Base-by-base conservation (phyloP, 2,113 vertebrate genomes). In the Pterophyllum scalare region DNA sequence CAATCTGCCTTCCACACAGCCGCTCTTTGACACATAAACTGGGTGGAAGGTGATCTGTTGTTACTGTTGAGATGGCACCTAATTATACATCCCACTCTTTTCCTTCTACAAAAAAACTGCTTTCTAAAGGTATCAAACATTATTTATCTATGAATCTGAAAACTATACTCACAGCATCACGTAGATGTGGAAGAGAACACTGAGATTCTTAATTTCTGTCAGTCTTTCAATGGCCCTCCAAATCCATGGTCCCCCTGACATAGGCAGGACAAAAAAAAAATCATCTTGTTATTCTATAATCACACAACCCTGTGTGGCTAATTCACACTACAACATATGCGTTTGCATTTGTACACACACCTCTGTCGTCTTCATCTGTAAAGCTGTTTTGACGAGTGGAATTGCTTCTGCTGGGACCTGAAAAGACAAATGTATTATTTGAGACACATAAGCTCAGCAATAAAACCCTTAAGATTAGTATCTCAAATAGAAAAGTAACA, bases 151-250 rank as follows among this genome's bases (percentile, higher is more conserved):
- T 54, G 67, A 54, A n/a, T 72, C 6, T 31, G 46, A 72, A 5
- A 54, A 54, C 67, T 72, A 31, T 38, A 96, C 97, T 97, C 90
- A 98, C 97, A 98, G 80, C 6, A 96, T 40, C 24, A 97, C 22
- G 76, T 95, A 97, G 87, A 96, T 54, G 81, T 91, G 62, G 84
- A 97, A 87, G 81, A 97, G 1, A 3, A 49, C 2, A 33, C 94
- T 81, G 60, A 95, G 11, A 64, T 82, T 64, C 35, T 31, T 89
- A 1, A 80, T 60, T 14, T 81, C 85, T 0, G 22, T 5, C 1
- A 87, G 61, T 35, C 6, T 89, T 81, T 62, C 62, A n/a, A 35
- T 40, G 15, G 85, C 15, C 0, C 2, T 86, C 80, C 58, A 49
- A 5, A 94, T 80, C 93, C 91, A 90, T 1, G 26, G 59, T 6